Evolutionary conservation across 2,113 vertebrate species (phyloP).

Genomic region (Paraplagusia blochii): DNA sequence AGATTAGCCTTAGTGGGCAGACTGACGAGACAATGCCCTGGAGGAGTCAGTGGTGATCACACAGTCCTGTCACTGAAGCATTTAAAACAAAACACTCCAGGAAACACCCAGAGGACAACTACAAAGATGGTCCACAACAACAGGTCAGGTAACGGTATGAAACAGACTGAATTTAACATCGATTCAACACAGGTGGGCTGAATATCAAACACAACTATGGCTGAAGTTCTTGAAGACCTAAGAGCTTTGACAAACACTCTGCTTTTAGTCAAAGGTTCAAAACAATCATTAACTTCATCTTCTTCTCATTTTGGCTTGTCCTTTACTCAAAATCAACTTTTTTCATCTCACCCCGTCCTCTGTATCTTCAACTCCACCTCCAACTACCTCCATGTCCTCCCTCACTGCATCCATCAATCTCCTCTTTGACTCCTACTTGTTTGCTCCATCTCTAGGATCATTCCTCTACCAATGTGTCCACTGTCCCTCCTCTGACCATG

Average conservation of each 20-base stretch:
- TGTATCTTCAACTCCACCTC: no score
- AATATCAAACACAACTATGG: conserved; percentile 29
- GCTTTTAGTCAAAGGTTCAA: no score
- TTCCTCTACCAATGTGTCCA: no score
- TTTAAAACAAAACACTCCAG: conserved; percentile 34
- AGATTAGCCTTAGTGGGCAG: conserved; percentile 57
- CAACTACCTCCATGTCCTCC: no score
- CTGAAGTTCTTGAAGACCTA: conserved; percentile 35
- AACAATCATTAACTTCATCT: no score
- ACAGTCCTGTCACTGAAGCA: conserved; percentile 32
- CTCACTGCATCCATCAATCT: no score
- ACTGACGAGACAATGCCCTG: conserved; percentile 34
- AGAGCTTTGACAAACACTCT: background rate
- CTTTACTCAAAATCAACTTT: no score
- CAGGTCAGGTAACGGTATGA: conserved; percentile 39
- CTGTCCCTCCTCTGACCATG: no score
- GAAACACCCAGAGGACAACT: conserved; percentile 43
- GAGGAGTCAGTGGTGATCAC: conserved; percentile 32
- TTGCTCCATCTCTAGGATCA: no score
- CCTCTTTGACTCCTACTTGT: no score
- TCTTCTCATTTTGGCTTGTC: no score
- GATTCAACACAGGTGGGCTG: conserved; percentile 46
- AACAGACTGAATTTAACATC: conserved; percentile 25
- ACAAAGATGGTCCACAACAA: conserved; percentile 55
- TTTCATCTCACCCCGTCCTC: no score